Base-by-base conservation (phyloP, 2,797 vertebrate species). In the Diplodus puntazzo region DNA sequence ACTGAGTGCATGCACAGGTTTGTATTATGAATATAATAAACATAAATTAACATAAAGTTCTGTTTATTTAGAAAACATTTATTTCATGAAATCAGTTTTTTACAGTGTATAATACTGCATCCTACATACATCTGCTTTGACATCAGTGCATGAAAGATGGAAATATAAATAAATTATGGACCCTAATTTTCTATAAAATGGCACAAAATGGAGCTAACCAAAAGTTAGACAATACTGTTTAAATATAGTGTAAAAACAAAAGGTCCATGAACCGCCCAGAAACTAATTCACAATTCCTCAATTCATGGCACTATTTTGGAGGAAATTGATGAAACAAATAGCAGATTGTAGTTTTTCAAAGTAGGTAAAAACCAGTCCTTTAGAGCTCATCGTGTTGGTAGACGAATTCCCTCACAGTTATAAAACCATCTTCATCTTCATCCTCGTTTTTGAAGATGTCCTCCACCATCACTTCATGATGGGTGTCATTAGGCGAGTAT, bases 361-460 rank as follows among this genome's bases (percentile, higher is more conserved):
- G 4, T 0, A 5, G 9, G 39, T 2, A 3, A 13, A 65, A 75
- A 25, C 48, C 54, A 4, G 5, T 76, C 27, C 7, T 70, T 90
- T 63, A 94, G 13, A 99, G 95, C 67, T 99, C 98, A 68, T 99
- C 98, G 0, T 99, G 98, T 73, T 96, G 94, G 88, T 97, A 98
- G 0, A 97, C 98, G 90, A 99, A 99, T 88, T 99, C 98, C 81
- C 98, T 96, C 2, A 97, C 91, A 82, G 98, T 99, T 92, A 99
- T 99, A 93, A 96, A 99, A 48, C 98, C 98, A 50, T 99, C 98
- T 70, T 93, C 85, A 75, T 99, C 97, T 88, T 99, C 98, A 82
- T 99, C 98, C 93, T 99, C 98, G 87, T 98, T 97, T 86, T 97
- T 95, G 91, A 99, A 99, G 88, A 99, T 99, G 82, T 99, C 97